phyloP scores from a whole-genome alignment of 2,113 vertebrate species.

The Entelurus aequoreus region DNA sequence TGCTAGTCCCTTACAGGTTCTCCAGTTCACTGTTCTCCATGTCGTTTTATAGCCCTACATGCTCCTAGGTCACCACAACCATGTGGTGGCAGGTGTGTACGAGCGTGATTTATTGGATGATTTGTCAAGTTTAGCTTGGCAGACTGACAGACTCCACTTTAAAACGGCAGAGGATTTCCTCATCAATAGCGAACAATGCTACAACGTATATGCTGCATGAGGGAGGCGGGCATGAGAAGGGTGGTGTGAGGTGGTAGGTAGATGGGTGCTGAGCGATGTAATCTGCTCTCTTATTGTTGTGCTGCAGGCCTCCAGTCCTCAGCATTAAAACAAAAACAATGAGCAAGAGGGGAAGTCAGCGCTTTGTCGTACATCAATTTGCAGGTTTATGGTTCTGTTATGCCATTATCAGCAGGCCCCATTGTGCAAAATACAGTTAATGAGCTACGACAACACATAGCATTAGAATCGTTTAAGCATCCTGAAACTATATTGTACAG shows the following conservation, averaged over 20 bases:
- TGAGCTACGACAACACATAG: constrained; percentile 20
- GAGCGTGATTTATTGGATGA: constrained; percentile 39
- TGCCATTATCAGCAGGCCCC: constrained; percentile 29
- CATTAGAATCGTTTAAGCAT: constrained; percentile 11
- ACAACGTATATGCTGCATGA: constrained; percentile 4
- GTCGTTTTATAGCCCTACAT: constrained; percentile 8
- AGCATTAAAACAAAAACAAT: constrained; percentile 44
- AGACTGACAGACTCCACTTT: constrained; percentile 60
- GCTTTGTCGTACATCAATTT: constrained; percentile 48
- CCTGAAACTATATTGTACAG: not conserved
- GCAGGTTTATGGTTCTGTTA: constrained; percentile 55
- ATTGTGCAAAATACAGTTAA: constrained; percentile 44
- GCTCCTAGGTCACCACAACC: constrained; percentile 22
- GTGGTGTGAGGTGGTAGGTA: constrained; percentile 22
- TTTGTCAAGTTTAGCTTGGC: constrained; percentile 66
- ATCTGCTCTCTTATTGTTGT: constrained; percentile 45
- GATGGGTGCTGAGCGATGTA: constrained; percentile 44
- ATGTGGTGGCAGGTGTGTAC: constrained; percentile 36
- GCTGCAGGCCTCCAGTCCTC: constrained; percentile 30
- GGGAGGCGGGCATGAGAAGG: constrained; percentile 22
- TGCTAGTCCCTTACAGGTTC: constrained; percentile 21
- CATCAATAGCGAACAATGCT: constrained; percentile 63
- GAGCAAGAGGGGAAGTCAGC: constrained; percentile 49
- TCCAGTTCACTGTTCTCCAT: constrained; percentile 16
- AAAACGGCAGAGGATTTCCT: constrained; percentile 58